These are phyloP conservation scores for Nipponacmea schrenckii DNA, from an alignment of 2,888 invertebrate genomes.

Conservation along the genomic window DNA sequence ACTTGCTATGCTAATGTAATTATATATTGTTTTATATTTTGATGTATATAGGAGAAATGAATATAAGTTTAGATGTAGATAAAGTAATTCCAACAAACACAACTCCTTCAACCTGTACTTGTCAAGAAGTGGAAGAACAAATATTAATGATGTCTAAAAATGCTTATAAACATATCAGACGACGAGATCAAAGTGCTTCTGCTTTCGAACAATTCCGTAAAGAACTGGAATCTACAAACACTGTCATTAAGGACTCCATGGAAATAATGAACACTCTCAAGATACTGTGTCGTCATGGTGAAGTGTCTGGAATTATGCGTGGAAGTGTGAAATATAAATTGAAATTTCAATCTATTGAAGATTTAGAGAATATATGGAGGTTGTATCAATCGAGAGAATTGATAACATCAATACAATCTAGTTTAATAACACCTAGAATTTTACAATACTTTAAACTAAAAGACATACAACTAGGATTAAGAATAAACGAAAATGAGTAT, in stretches of 20 bases:
- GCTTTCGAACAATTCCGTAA: slow-evolving; percentile 49
- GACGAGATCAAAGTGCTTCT: slow-evolving; percentile 40
- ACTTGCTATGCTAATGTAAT: no score
- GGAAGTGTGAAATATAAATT: slow-evolving; percentile 42
- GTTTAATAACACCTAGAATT: slow-evolving; percentile 36
- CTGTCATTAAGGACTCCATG: slow-evolving; percentile 41
- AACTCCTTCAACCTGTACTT: slow-evolving; percentile 35
- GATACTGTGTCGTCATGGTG: slow-evolving; percentile 45
- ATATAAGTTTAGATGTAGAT: slow-evolving; percentile 44
- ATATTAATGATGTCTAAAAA: slow-evolving; percentile 44
- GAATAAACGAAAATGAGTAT: slow-evolving; percentile 40
- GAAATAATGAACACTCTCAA: slow-evolving; percentile 46
- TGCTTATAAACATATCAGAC: slow-evolving; percentile 38
- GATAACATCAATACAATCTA: slow-evolving; percentile 31
- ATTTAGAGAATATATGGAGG: slow-evolving; percentile 38
- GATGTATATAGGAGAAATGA: slow-evolving; percentile 40
- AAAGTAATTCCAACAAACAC: slow-evolving; percentile 30
- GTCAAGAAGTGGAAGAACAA: slow-evolving; percentile 45
- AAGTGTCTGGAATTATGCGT: slow-evolving; percentile 35
- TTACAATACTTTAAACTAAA: slow-evolving; percentile 29
- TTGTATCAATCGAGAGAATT: slow-evolving; percentile 37
- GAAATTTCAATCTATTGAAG: slow-evolving; percentile 28
- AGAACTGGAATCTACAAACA: slow-evolving; percentile 43
- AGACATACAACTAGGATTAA: slow-evolving; percentile 32
- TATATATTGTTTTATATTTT: not conserved